Base-by-base conservation (phyloP, 2,888 invertebrate species). In the Leptinotarsa peninsularis region DNA sequence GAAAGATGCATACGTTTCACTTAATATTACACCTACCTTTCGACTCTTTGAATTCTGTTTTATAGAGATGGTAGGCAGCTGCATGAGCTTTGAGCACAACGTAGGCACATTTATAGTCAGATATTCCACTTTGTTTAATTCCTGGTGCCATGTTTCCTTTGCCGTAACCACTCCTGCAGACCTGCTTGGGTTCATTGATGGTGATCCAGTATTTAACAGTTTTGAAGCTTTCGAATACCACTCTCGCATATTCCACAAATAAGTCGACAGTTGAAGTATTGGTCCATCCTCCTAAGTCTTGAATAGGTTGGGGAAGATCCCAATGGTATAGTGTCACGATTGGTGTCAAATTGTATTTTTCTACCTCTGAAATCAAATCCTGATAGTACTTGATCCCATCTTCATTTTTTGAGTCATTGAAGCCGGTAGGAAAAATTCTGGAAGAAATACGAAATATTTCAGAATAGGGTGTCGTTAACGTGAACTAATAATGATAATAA, bases 61-160 rank as follows among this genome's bases (percentile, higher is more conserved):
- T 89, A 84, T 93, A 94, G 56, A 93, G 84, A 74, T 91, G 90
- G 86, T 92, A 94, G 0, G 91, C 90, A 81, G 90, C 91, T 2
- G 92, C 93, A 82, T 95, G 94, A 0, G 94, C 91, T 81, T 92
- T 90, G 18, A 94, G 87, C 56, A 92, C 86, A 66, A 91, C 92
- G 82, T 93, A 92, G 72, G 91, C 91, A 83, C 92, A 93, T 63
- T 91, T 84, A 84, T 94, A 94, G 79, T 91, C 91, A 13, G 91
- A 91, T 23, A 91, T 90, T 4, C 92, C 92, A 71, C 91, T 89
- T 74, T 90, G 89, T 75, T 90, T 86, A 15, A 90, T 74, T 1
- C 90, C 91, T 15, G 91, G 91, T 14, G 91, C 91, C 77, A 90
- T 90, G 80, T 87, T 88, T 0, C 85, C 88, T 78, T 89, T 89